Base-by-base conservation (phyloP, 2,113 vertebrate genomes). In the Bombycilla garrulus region DNA sequence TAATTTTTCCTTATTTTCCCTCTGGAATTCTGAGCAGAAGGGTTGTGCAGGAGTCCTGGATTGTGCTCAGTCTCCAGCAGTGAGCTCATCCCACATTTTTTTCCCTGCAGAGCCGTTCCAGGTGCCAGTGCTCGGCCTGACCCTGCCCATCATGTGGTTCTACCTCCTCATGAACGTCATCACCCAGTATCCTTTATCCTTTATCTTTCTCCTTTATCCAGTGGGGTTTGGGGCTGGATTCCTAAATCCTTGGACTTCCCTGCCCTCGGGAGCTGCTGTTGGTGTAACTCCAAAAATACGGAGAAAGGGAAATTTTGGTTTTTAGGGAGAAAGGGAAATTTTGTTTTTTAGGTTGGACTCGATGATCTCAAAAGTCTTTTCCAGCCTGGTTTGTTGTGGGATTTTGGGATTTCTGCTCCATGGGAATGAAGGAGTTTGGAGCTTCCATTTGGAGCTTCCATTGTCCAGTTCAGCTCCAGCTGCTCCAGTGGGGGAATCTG, bases 181-280 rank as follows among this genome's bases (percentile, higher is more conserved):
- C 97, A 99, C 99, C 58, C 99, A 99, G 99, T 99, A 99, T 99
- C 99, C 99, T 99, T 2, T 7, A 4, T 36, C 79, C 99, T 99
- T 2, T 8, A 4, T 35, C 64, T 35, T 11, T 9, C 2, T 9
- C 53, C 31, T n/a, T n/a, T n/a, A n/a, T n/a, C 82, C 69, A 31
- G 9, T 10, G 5, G n/a, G 36, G 0, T 35, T 1, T 22, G 31
- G 72, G 21, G 7, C 4, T 16, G 15, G 24, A 1, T 3, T 54
- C 44, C n/a, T 0, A 1, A 14, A 14, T 50, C 61, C 66, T 54
- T 35, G 44, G 33, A 29, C 33, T 48, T 56, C 54, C 42, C 50
- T 57, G 64, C 4, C 0, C 42, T 51, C 9, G 4, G 73, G 44
- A 72, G 58, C 44, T 40, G 61, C 31, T 44, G 3, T 8, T 53